These are phyloP conservation scores for Gallinago undulata DNA, from an alignment of 2,113 vertebrate genomes.

Conservation along the genomic window DNA sequence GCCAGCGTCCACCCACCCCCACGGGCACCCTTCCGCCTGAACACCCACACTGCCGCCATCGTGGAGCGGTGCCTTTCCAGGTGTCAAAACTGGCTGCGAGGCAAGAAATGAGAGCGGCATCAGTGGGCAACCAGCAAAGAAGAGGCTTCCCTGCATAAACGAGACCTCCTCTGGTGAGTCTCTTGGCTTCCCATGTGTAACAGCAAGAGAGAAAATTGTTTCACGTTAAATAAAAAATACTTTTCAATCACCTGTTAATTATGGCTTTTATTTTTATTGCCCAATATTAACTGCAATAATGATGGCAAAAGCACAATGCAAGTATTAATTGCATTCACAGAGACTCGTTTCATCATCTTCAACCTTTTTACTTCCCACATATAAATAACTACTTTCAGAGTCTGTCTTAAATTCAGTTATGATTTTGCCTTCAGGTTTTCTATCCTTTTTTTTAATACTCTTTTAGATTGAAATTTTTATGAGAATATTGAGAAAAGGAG, in stretches of 20 bases:
- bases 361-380: neutral
- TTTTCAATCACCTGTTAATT: neutral
- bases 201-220: neutral
- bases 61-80: slow-evolving; percentile 33
- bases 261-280: neutral
- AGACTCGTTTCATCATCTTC: neutral
- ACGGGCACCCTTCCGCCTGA: neutral
- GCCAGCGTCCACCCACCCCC: accelerated
- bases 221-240: neutral
- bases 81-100: slow-evolving; percentile 23
- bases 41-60: neutral
- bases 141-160: neutral
- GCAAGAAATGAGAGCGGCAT: neutral
- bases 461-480: neutral
- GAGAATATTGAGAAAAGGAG: neutral
- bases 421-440: neutral
- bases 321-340: neutral
- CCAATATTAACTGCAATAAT: neutral
- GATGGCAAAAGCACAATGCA: neutral
- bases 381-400: neutral
- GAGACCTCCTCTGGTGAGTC: neutral
- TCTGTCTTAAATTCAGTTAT: neutral
- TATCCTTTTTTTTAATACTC: neutral
- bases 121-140: accelerated
- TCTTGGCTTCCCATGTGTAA: neutral